phyloP scores from a whole-genome alignment of 2,797 vertebrate species.

The Aplochiton taeniatus region DNA sequence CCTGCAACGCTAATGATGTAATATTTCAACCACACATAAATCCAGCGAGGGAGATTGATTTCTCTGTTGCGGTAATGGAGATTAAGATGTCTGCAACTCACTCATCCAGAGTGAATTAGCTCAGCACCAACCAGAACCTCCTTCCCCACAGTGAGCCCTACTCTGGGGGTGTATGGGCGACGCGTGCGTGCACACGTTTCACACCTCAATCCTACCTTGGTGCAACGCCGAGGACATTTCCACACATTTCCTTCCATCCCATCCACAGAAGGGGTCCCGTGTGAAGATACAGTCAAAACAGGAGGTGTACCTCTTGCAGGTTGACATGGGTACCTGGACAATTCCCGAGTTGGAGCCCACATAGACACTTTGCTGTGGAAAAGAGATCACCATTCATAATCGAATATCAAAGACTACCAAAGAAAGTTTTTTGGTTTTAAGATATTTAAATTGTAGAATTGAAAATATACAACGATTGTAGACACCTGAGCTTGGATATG shows the following conservation, averaged over 20 bases:
- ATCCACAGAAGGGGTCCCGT: conserved; percentile 87
- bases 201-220: conserved; percentile 69
- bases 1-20: too few species aligned
- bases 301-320: conserved; percentile 82
- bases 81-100: too few species aligned
- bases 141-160: neutral
- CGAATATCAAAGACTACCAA: too few species aligned
- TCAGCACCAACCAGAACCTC: conserved; percentile 24
- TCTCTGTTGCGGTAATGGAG: conserved; percentile 45
- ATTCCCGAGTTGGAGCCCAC: conserved; percentile 83
- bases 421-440: neutral
- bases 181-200: neutral
- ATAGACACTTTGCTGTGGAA: conserved; percentile 83
- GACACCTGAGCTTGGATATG: conserved; percentile 83
- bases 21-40: conserved; percentile 5
- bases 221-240: conserved; percentile 57
- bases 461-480: too few species aligned
- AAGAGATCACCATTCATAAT: neutral
- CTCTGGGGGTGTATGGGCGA: neutral
- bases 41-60: conserved; percentile 35
- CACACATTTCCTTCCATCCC: conserved; percentile 79
- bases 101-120: conserved; percentile 50
- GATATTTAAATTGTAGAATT: neutral
- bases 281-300: conserved; percentile 90
- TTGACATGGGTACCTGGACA: conserved; percentile 86